Conservation (phyloP, 2,113 vertebrate genomes). For the Aldabrachelys gigantea region DNA sequence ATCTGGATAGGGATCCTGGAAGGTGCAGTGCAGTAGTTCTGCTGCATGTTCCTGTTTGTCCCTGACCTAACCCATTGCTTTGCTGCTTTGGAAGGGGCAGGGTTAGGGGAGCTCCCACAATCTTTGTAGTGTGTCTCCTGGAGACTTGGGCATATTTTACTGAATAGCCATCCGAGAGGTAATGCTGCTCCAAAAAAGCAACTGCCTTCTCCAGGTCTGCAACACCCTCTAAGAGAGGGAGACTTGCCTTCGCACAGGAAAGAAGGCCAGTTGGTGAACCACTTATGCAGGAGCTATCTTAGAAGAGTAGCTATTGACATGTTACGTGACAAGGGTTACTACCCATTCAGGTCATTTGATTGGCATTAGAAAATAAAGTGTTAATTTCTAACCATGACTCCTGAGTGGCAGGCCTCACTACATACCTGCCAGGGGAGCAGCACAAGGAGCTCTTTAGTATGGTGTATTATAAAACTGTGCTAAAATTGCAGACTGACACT, state of each 20-base stretch:
- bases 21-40: background rate
- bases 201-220: background rate
- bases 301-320: background rate
- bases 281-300: background rate
- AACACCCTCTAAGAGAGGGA: background rate
- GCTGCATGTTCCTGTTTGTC: background rate
- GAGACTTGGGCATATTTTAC: background rate
- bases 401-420: background rate
- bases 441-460: background rate
- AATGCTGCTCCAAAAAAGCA: background rate
- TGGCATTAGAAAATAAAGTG: background rate
- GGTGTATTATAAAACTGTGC: background rate
- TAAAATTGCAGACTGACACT: background rate
- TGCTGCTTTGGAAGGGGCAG: background rate
- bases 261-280: background rate
- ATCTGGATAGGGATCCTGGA: background rate
- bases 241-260: background rate
- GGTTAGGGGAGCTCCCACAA: background rate
- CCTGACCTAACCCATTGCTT: background rate
- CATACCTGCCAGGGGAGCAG: background rate
- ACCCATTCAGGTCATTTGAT: background rate
- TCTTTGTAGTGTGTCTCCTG: rapidly evolving
- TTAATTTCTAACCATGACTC: background rate
- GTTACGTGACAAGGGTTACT: rapidly evolving
- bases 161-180: background rate